Base-by-base conservation (phyloP, 1,140 invertebrate genomes). In the Brachionus koreanus region DNA sequence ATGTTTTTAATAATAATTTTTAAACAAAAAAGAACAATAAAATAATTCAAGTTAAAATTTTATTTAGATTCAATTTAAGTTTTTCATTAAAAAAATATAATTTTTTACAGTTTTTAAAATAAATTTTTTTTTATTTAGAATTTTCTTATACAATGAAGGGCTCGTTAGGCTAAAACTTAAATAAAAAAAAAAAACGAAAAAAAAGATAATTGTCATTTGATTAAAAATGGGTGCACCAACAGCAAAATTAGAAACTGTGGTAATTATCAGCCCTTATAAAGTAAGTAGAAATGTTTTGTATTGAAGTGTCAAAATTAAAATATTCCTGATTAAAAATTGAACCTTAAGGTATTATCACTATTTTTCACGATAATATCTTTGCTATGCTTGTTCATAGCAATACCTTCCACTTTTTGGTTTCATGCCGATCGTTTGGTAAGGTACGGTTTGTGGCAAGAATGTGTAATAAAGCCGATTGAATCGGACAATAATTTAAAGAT, bases 381-480 rank as follows among this genome's bases (percentile, higher is more conserved):
- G 35, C n/a, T 79, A 42, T 65, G 49, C 9, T 37, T 79, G 57
- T 12, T 79, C 46, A 79, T 65, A 57, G 49, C 49, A 7, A 61
- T 35, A 61, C 49, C 61, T 29, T 79, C 76, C n/a, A 61, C 76
- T 39, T 79, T 79, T 79, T 79, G 76, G 76, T 65, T 79, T 39
- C 49, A 65, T 61, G 33, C 19, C 12, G 76, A 43, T 25, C 46
- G 57, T 7, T 33, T 29, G 7, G 6, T 39, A 19, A 57, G 76
- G 33, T 79, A 79, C 57, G 76, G 76, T 61, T 37, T 79, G 12
- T 79, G 76, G 76, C 61, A 79, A 57, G 76, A 79, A 19, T 79
- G 76, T 42, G 25, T 74, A 19, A 10, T 61, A 9, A 6, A 13
- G 6, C 6, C 52, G 3, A n/a, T 46, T 33, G 10, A 79, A 49